Percentiles rank a stretch among this genome's conserved stretches.
phyloP scores from a whole-genome alignment of 2,888 invertebrate genomes.

The Drosophila buzzatii region DNA sequence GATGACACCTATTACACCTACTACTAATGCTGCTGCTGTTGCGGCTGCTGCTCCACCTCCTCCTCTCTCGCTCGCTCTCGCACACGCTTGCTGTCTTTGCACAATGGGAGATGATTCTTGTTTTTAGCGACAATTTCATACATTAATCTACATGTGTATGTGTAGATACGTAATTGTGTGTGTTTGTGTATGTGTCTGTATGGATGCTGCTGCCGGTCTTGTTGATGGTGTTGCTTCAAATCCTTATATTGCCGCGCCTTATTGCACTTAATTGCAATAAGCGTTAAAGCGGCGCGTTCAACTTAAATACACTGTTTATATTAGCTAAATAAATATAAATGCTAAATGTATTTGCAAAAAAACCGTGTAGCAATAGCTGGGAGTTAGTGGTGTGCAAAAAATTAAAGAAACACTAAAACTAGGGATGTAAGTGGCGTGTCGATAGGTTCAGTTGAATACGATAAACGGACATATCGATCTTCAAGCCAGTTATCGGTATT shows the following conservation, averaged over 20 bases:
- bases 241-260: not conserved
- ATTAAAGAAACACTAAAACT: slow-evolving; percentile 27
- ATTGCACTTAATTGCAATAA: slow-evolving; percentile 22
- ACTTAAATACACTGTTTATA: slow-evolving; percentile 4
- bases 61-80: slow-evolving; percentile 1
- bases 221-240: not conserved
- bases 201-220: slow-evolving; percentile 55
- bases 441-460: slow-evolving; percentile 5
- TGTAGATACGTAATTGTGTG: slow-evolving; percentile 5
- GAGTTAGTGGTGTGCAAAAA: slow-evolving; percentile 39
- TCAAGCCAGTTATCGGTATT: not conserved
- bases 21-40: not conserved
- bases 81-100: slow-evolving; percentile 1
- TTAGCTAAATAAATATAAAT: slow-evolving; percentile 9
- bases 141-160: slow-evolving; percentile 31
- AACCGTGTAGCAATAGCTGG: slow-evolving; percentile 30
- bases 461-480: not conserved
- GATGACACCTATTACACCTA: slow-evolving; percentile 30
- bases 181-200: slow-evolving; percentile 11
- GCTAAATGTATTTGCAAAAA: slow-evolving; percentile 29
- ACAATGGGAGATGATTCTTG: slow-evolving; percentile 30
- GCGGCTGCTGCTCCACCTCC: not conserved
- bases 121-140: slow-evolving; percentile 29
- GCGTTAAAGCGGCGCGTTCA: not conserved
- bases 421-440: slow-evolving; percentile 15